Conservation (phyloP, 2,888 invertebrate species). For the Hypena proboscidalis region DNA sequence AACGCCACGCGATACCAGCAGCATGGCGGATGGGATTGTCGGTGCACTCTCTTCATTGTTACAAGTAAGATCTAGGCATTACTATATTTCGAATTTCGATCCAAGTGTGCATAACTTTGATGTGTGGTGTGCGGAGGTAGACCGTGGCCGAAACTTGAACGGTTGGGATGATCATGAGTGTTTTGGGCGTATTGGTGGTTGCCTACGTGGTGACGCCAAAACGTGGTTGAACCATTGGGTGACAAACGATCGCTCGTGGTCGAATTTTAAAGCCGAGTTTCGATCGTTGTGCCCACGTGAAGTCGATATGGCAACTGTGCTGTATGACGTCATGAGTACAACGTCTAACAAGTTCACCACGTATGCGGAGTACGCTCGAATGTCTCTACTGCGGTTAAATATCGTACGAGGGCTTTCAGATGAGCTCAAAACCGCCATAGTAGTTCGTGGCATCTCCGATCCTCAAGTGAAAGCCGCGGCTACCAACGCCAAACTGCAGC, state of each 20-base stretch:
- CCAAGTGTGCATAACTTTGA: slow-evolving; percentile 23
- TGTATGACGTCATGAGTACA: slow-evolving; percentile 23
- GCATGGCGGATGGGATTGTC: not conserved
- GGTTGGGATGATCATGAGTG: slow-evolving; percentile 3
- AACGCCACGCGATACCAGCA: too few species aligned
- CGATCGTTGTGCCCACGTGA: slow-evolving; percentile 25
- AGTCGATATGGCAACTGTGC: slow-evolving; percentile 23
- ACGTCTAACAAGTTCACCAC: slow-evolving; percentile 23
- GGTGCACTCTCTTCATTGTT: not conserved
- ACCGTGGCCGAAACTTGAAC: slow-evolving; percentile 7
- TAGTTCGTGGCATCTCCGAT: slow-evolving; percentile 12
- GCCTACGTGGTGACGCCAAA: not conserved
- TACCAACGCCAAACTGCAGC: slow-evolving; percentile 7
- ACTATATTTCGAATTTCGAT: slow-evolving; percentile 14
- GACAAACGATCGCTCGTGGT: slow-evolving; percentile 27
- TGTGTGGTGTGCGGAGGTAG: slow-evolving; percentile 26
- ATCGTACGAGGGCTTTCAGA: slow-evolving; percentile 33
- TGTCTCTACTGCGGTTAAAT: slow-evolving; percentile 20
- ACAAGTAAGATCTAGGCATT: not conserved
- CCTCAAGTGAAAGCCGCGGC: slow-evolving; percentile 4
- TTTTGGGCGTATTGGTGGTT: slow-evolving; percentile 1
- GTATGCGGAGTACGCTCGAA: slow-evolving; percentile 32
- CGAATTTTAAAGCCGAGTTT: slow-evolving; percentile 32
- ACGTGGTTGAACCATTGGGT: slow-evolving; percentile 18
- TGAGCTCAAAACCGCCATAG: slow-evolving; percentile 23